Evolutionary conservation across 2,113 vertebrate species (phyloP).

Genomic region (Channa argus): DNA sequence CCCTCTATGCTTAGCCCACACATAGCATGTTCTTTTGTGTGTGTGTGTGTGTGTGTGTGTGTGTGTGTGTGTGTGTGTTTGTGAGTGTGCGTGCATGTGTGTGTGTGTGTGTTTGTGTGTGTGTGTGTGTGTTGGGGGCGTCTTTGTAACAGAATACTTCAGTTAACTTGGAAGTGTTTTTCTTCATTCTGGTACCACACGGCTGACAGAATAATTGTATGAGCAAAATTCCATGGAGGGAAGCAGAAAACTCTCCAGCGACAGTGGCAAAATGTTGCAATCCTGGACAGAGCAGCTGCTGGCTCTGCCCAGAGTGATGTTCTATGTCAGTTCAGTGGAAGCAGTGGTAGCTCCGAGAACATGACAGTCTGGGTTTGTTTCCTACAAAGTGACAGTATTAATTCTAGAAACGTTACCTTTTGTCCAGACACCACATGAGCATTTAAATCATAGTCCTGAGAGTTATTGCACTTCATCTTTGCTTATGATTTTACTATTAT

Average conservation of each 20-base stretch:
- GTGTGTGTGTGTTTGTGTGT: no score
- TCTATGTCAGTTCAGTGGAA: no score
- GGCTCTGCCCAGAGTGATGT: conserved; percentile 11
- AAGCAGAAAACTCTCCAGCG: conserved; percentile 15
- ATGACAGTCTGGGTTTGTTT: conserved; percentile 10
- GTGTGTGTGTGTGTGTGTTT: no score
- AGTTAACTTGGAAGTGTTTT: conserved; percentile 30
- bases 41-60: no score
- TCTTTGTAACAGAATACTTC: conserved; percentile 14
- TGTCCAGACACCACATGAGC: not conserved
- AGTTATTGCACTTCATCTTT: not conserved
- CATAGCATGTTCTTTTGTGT: no score
- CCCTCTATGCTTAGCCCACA: not conserved
- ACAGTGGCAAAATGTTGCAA: conserved; percentile 47
- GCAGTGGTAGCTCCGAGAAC: not conserved
- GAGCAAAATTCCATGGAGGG: conserved; percentile 18
- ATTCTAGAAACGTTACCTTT: not conserved
- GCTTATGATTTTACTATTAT: not conserved
- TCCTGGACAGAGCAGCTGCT: conserved; percentile 24
- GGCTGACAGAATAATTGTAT: conserved; percentile 14
- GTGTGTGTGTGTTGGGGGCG: not conserved
- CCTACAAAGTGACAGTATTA: not conserved
- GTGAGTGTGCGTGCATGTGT: no score
- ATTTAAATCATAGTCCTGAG: not conserved
- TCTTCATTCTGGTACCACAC: conserved; percentile 2